Evolutionary conservation across 1,140 invertebrate genomes (phyloP).

Genomic region (Phymorhynchus buccinoides): DNA sequence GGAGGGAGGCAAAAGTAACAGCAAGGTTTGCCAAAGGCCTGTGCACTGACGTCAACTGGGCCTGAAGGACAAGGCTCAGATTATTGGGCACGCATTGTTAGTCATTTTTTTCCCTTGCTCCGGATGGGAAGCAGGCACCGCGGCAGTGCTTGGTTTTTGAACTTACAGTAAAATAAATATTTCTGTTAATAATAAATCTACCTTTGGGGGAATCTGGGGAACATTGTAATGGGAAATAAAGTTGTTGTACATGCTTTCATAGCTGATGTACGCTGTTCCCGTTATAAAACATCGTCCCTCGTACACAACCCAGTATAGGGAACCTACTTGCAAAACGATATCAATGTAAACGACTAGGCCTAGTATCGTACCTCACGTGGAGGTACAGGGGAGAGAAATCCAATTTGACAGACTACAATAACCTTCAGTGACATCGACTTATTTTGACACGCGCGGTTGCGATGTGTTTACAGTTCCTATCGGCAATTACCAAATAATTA

Average conservation of each 20-base stretch:
- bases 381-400: slow-evolving; percentile 40
- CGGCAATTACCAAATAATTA: no score
- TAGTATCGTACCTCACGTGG: slow-evolving; percentile 35
- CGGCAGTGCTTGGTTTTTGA: slow-evolving; percentile 41
- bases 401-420: slow-evolving; percentile 40
- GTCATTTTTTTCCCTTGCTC: slow-evolving; percentile 61
- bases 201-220: not conserved
- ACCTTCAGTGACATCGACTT: slow-evolving; percentile 34
- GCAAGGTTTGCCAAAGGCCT: slow-evolving; percentile 63
- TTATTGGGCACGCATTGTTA: slow-evolving; percentile 69
- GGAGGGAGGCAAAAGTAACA: slow-evolving; percentile 54
- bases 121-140: slow-evolving; percentile 53
- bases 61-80: slow-evolving; percentile 59
- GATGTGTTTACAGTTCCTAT: not conserved
- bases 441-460: slow-evolving; percentile 33
- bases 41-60: slow-evolving; percentile 67
- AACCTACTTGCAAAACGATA: not conserved
- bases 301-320: not conserved
- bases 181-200: slow-evolving; percentile 30
- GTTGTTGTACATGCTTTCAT: not conserved
- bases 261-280: slow-evolving; percentile 44
- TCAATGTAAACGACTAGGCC: no score
- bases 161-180: slow-evolving; percentile 26
- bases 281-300: slow-evolving; percentile 50
- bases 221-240: not conserved